phyloP scores from a whole-genome alignment of 2,797 vertebrate genomes.

The Tragelaphus eurycerus region DNA sequence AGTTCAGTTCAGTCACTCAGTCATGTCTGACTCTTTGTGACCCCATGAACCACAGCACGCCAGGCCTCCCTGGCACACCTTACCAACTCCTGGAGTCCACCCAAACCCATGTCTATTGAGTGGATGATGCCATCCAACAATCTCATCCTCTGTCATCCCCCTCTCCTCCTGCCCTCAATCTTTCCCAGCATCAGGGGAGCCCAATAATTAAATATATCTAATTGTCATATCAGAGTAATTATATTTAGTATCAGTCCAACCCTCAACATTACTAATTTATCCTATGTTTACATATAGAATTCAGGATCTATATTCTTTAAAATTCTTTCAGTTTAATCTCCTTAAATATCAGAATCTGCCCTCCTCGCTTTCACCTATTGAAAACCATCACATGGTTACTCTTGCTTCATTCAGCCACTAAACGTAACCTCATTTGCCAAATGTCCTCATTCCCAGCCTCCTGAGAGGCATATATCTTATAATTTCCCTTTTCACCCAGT shows the following conservation, averaged over 20 bases:
- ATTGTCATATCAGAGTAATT: background rate
- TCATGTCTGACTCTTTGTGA: no score
- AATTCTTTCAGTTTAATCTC: background rate
- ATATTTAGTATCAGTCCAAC: background rate
- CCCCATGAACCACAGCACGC: no score
- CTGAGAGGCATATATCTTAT: background rate
- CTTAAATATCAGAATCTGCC: background rate
- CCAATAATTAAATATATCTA: background rate
- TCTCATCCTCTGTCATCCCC: no score
- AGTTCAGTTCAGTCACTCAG: no score
- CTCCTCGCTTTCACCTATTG: background rate
- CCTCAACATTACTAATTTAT: background rate
- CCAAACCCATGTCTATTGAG: no score
- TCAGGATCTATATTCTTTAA: background rate
- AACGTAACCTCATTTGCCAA: background rate
- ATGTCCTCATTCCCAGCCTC: background rate
- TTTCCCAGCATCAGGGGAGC: no score
- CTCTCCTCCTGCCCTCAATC: no score
- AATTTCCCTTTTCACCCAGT: background rate
- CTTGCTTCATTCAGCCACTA: background rate
- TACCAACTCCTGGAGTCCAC: no score
- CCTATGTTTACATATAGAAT: background rate
- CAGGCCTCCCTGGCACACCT: no score
- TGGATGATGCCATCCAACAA: no score
- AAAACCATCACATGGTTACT: background rate